A percentile compares a stretch with the other conserved stretches of the same genome.
These are phyloP conservation scores for Nycticryphes semicollaris DNA, from an alignment of 2,113 vertebrate species.

Conservation along the genomic window DNA sequence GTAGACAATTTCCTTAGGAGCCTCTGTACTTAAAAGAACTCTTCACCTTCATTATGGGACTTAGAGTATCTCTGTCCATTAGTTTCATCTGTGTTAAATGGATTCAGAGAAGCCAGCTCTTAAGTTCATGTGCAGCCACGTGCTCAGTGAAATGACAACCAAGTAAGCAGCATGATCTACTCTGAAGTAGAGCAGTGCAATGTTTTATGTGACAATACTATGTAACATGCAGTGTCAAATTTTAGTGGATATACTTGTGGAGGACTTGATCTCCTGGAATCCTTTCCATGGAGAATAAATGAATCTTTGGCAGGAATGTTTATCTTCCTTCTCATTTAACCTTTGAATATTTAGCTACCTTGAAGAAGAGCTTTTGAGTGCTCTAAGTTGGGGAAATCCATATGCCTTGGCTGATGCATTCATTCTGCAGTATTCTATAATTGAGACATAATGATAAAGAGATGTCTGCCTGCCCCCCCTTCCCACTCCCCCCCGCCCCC, in stretches of 20 bases:
- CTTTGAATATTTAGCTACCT: neutral
- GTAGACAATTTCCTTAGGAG: neutral
- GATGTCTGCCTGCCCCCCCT: neutral
- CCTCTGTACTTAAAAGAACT: neutral
- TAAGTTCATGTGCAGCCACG: neutral
- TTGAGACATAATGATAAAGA: neutral
- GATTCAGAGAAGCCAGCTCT: neutral
- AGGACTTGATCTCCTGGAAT: neutral
- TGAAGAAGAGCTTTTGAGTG: neutral
- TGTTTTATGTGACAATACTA: neutral
- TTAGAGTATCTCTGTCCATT: neutral
- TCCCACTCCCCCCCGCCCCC: no score
- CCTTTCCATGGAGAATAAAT: neutral
- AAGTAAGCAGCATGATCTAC: neutral
- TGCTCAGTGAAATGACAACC: neutral
- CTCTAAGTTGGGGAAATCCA: neutral
- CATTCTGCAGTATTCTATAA: neutral
- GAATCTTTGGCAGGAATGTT: neutral
- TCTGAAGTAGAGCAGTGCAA: neutral
- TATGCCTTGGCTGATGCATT: neutral
- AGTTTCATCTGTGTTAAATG: neutral
- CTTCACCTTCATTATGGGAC: neutral
- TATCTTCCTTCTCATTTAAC: neutral
- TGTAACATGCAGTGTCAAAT: neutral
- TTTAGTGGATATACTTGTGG: neutral